Evolutionary conservation across 2,888 invertebrate genomes (phyloP).

Genomic region (Imbricaverruca yamaguchii): DNA sequence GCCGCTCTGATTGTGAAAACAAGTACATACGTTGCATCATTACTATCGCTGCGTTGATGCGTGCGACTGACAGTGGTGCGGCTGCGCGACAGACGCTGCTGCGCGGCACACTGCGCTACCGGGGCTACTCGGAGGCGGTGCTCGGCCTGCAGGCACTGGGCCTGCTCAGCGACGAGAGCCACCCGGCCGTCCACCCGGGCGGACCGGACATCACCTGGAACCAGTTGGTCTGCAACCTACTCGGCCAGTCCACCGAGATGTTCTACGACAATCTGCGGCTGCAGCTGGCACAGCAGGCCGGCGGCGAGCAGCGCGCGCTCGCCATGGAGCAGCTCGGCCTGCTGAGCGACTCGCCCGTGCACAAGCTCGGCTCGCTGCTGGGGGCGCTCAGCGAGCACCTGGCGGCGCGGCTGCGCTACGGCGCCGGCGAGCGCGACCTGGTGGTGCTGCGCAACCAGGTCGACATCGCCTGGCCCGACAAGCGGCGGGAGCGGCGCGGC

Average conservation of each 20-base stretch:
- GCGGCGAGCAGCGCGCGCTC: slow-evolving; percentile 53
- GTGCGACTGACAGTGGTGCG: too few relatives aligned
- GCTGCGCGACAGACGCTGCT: slow-evolving; percentile 61
- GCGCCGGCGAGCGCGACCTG: slow-evolving; percentile 82
- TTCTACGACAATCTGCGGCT: slow-evolving; percentile 88
- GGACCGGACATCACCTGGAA: slow-evolving; percentile 95
- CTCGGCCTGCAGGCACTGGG: slow-evolving; percentile 80
- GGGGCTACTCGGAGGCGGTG: slow-evolving; percentile 80
- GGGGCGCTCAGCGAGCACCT: slow-evolving; percentile 89
- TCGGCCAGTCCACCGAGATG: slow-evolving; percentile 79
- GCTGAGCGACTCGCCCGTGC: slow-evolving; percentile 69
- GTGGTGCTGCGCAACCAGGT: slow-evolving; percentile 90
- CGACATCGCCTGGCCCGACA: slow-evolving; percentile 85
- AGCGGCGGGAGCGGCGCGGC: slow-evolving; percentile 68
- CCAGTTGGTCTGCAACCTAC: slow-evolving; percentile 71
- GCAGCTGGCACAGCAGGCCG: slow-evolving; percentile 71
- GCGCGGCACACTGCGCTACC: slow-evolving; percentile 70
- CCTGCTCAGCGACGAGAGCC: slow-evolving; percentile 72
- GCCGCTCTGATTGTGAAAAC: too few relatives aligned
- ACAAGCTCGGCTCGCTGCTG: slow-evolving; percentile 76
- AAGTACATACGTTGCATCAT: too few relatives aligned
- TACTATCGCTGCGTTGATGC: not conserved
- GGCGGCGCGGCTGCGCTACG: slow-evolving; percentile 66
- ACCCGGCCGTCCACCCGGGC: slow-evolving; percentile 84
- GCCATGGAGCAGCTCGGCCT: slow-evolving; percentile 79